Base-by-base conservation (phyloP, 2,113 vertebrate species). In the Chamaea fasciata region DNA sequence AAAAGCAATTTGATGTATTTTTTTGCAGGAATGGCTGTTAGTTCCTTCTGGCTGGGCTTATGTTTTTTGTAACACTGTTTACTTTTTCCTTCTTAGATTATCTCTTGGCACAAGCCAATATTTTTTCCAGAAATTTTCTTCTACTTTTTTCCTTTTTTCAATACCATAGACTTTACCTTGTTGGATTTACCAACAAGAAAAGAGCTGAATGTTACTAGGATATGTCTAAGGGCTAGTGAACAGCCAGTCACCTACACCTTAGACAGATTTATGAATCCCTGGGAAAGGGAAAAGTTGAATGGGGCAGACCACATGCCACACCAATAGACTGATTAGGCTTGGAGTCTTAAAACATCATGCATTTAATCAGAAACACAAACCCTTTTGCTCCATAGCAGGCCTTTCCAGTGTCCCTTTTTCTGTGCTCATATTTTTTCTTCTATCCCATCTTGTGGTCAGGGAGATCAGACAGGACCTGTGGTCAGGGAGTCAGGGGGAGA, bases 271-370 rank as follows among this genome's bases (percentile, higher is more conserved):
- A 64, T 0, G 9, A 91, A 39, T 5, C 2, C 10, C 17, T 75
- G 37, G 67, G n/a, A 73, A 80, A 79, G 20, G 5, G 24, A 41
- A n/a, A 1, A 4, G 15, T 14, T 65, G 44, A 79, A 78, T 6
- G 4, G 7, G 15, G 15, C 1, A 0, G 4, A 79, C 19, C 11
- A 3, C 33, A 18, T 10, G 11, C 16, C 27, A 28, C 15, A 62
- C 15, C 19, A n/a, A 19, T 64, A 63, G 33, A 82, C 15, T 9
- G 5, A 33, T 60, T 73, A 47, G 53, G 15, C 24, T 73, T 76
- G 6, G 33, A 69, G 17, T 47, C 67, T 73, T 69, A 27, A 13
- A 82, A 41, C 4, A n/a, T 22, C n/a, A 12, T 16, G 8, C 11
- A 71, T 23, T 87, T 78, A 59, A 71, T 64, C 35, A 77, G 56